phyloP scores from a whole-genome alignment of 2,113 vertebrate species.

The Varanus komodoensis region DNA sequence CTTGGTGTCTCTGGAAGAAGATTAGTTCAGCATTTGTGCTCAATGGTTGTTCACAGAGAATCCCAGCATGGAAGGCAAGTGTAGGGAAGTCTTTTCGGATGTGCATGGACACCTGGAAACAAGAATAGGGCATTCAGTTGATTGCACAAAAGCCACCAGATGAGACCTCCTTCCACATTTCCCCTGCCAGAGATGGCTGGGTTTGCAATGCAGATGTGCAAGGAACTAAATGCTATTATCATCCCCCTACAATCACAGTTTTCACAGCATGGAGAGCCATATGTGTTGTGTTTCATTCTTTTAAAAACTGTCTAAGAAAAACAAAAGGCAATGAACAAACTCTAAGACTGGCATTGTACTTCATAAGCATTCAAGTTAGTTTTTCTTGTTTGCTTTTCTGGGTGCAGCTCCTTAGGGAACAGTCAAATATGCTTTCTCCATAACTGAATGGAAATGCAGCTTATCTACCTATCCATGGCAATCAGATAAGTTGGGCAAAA shows the following conservation, averaged over 20 bases:
- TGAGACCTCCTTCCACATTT: constrained; percentile 45
- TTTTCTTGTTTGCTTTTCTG: not conserved
- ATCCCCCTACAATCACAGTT: constrained; percentile 61
- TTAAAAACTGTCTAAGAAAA: constrained; percentile 41
- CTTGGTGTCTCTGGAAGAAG: constrained; percentile 36
- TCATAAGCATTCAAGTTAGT: constrained; percentile 48
- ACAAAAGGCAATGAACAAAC: constrained; percentile 59
- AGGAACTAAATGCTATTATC: constrained; percentile 58
- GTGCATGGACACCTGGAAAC: constrained; percentile 19
- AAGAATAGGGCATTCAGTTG: constrained; percentile 33
- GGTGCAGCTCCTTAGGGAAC: constrained; percentile 56
- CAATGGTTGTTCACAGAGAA: constrained; percentile 2
- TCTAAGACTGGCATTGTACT: constrained; percentile 50
- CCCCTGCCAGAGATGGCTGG: constrained; percentile 47
- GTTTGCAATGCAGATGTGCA: constrained; percentile 52
- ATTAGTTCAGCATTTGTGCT: constrained; percentile 31
- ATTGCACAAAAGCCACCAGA: constrained; percentile 45
- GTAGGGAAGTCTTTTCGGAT: constrained; percentile 20
- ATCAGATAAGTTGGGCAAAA: constrained; percentile 53
- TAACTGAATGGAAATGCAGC: constrained; percentile 65
- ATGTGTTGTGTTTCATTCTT: constrained; percentile 61
- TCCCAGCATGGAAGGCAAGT: constrained; percentile 27
- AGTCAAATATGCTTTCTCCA: constrained; percentile 63
- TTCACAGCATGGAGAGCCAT: constrained; percentile 62
- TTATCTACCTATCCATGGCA: constrained; percentile 57